Percentiles rank a stretch among this genome's conserved stretches.
phyloP scores from a whole-genome alignment of 2,888 invertebrate genomes.

The Dorcus parallelipipedus region DNA sequence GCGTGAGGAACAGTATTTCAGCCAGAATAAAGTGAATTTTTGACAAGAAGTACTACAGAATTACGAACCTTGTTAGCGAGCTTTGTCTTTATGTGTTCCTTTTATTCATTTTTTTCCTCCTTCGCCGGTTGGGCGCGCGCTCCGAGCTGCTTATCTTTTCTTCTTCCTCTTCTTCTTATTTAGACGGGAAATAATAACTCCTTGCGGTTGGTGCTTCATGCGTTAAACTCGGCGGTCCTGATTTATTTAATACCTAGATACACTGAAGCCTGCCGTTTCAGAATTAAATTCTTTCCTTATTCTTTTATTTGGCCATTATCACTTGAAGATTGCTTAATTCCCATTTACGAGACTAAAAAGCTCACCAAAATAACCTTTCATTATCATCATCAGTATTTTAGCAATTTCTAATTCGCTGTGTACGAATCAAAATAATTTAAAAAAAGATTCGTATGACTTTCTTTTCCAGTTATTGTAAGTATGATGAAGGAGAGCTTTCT shows the following conservation, averaged over 20 bases:
- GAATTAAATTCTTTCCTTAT: slow-evolving; percentile 23
- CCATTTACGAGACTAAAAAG: no score
- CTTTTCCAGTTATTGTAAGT: no score
- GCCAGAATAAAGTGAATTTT: slow-evolving; percentile 18
- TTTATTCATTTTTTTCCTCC: slow-evolving; percentile 14
- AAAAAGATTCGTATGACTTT: no score
- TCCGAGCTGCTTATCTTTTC: slow-evolving; percentile 18
- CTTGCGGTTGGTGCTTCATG: not conserved
- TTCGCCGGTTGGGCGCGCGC: slow-evolving; percentile 10
- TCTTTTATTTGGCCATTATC: not conserved
- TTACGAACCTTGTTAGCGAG: slow-evolving; percentile 18
- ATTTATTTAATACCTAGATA: slow-evolving; percentile 26
- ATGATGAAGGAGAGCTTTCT: no score
- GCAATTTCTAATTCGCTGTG: no score
- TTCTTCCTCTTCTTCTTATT: slow-evolving; percentile 24
- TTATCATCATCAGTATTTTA: no score
- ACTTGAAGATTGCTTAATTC: no score
- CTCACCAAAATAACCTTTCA: no score
- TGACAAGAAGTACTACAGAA: slow-evolving; percentile 19
- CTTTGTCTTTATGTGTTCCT: slow-evolving; percentile 19
- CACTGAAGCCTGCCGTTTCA: slow-evolving; percentile 17
- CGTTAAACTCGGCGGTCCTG: slow-evolving; percentile 20
- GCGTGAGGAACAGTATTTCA: slow-evolving; percentile 2
- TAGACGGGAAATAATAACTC: slow-evolving; percentile 19
- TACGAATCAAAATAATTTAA: no score